phyloP scores from a whole-genome alignment of 1,140 invertebrate genomes.

The Harlomillsia oculata region DNA sequence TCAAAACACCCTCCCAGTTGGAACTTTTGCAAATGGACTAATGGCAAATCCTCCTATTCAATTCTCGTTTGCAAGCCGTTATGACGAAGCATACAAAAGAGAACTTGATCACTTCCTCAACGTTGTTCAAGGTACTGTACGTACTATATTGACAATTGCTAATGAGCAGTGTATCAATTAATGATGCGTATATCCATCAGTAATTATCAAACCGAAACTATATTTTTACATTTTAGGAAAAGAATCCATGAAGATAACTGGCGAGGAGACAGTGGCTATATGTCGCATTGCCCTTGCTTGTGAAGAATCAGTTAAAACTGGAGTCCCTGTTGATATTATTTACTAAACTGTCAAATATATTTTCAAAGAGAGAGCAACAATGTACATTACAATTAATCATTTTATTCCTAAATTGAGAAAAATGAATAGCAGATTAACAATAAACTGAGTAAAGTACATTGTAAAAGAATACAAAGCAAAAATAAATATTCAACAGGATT shows the following conservation, averaged over 20 bases:
- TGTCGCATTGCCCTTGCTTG: slow-evolving; percentile 49
- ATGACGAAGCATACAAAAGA: slow-evolving; percentile 47
- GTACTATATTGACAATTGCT: no score
- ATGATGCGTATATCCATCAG: no score
- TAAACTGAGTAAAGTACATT: no score
- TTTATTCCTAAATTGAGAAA: no score
- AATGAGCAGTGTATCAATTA: no score
- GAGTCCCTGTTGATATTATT: slow-evolving; percentile 43
- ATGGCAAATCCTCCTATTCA: slow-evolving; percentile 48
- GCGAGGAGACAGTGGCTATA: slow-evolving; percentile 47
- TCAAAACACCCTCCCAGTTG: slow-evolving; percentile 46
- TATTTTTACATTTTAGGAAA: slow-evolving; percentile 42
- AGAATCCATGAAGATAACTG: slow-evolving; percentile 40
- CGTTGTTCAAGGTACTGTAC: slow-evolving; percentile 51
- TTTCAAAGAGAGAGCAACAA: no score
- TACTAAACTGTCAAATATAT: no score
- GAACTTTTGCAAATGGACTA: slow-evolving; percentile 27
- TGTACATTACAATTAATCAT: no score
- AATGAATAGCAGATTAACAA: no score
- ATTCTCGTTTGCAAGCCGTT: slow-evolving; percentile 55
- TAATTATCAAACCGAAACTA: no score
- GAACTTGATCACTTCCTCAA: slow-evolving; percentile 59
- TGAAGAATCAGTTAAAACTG: slow-evolving; percentile 47
- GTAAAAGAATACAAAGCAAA: no score
- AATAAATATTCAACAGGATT: no score